Evolutionary conservation across 2,888 invertebrate genomes (phyloP).

Genomic region (Lochmaea capreae): DNA sequence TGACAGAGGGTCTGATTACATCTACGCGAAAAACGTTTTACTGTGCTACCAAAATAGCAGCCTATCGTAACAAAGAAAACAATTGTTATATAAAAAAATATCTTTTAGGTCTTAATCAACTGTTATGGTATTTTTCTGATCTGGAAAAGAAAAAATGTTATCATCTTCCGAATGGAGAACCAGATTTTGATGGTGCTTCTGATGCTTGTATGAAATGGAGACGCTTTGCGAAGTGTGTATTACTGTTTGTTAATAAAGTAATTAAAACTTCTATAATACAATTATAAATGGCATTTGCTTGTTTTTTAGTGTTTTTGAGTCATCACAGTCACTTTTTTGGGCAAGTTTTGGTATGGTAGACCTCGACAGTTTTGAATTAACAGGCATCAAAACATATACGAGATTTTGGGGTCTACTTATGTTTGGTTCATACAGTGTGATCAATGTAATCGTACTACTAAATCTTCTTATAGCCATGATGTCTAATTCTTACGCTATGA

Average conservation of each 20-base stretch:
- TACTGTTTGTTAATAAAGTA: not conserved
- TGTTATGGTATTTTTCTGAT: constrained; percentile 94
- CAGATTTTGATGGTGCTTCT: constrained; percentile 81
- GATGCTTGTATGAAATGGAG: constrained; percentile 89
- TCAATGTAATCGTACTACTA: constrained; percentile 92
- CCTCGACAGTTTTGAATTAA: constrained; percentile 86
- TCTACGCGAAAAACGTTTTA: too few relatives aligned
- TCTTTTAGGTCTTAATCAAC: constrained; percentile 79
- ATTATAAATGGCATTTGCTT: too few relatives aligned
- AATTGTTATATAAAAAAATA: not conserved
- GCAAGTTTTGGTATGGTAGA: constrained; percentile 95
- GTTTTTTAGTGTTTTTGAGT: constrained; percentile 84
- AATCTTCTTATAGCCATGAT: constrained; percentile 98
- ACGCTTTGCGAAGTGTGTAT: constrained; percentile 80
- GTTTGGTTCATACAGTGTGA: constrained; percentile 96
- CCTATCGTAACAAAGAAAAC: too few relatives aligned
- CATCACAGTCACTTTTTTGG: constrained; percentile 96
- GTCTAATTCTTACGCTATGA: constrained; percentile 95
- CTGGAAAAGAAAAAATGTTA: constrained; percentile 86
- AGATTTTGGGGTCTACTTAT: constrained; percentile 95
- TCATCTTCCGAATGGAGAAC: constrained; percentile 74
- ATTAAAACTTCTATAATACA: not conserved
- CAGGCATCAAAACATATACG: constrained; percentile 89
- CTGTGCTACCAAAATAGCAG: too few relatives aligned
- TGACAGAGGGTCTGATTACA: too few relatives aligned